Conservation (phyloP, 2,113 vertebrate genomes). For the Phrynocephalus versicolor region DNA sequence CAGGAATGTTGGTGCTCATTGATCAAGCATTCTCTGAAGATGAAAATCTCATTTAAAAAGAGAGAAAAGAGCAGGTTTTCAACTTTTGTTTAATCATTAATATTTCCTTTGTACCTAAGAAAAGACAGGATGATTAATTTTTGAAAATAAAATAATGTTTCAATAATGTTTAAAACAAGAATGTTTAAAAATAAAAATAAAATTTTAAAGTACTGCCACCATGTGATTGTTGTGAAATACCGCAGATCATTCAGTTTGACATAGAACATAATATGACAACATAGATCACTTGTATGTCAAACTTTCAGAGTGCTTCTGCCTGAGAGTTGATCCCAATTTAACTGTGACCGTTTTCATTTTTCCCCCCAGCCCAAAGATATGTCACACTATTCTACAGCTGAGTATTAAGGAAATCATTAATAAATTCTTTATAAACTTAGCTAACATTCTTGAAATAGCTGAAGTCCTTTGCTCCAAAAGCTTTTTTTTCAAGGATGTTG, state of each 20-base stretch:
- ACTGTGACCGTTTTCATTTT: not conserved
- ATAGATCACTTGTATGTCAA: not conserved
- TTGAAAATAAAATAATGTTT: too few species aligned
- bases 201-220: slow-evolving; percentile 22
- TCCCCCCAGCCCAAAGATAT: not conserved
- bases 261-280: not conserved
- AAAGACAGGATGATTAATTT: not conserved
- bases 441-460: not conserved
- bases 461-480: not conserved
- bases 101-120: not conserved
- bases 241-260: not conserved
- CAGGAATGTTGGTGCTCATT: too few species aligned
- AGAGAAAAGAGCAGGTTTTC: not conserved
- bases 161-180: too few species aligned
- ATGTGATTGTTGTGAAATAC: not conserved
- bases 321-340: not conserved
- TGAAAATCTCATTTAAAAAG: not conserved
- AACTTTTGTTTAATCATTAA: not conserved
- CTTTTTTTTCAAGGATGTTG: not conserved
- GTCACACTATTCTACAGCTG: not conserved
- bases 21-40: not conserved
- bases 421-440: not conserved
- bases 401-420: not conserved
- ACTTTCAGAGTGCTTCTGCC: not conserved
- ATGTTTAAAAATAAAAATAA: not conserved